phyloP scores from a whole-genome alignment of 2,797 vertebrate species.

The Cygnus olor region DNA sequence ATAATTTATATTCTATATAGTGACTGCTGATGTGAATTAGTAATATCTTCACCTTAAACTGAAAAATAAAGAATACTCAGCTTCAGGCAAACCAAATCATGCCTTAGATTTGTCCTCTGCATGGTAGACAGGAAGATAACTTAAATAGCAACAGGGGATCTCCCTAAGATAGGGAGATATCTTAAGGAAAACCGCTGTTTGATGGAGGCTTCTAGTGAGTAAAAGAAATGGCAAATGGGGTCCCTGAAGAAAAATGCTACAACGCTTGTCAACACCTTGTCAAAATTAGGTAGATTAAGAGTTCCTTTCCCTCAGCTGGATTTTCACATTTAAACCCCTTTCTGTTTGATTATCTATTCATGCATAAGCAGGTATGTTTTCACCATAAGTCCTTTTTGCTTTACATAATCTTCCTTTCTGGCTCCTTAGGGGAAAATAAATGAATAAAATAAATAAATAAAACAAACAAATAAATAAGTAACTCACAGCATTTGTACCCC shows the following conservation, averaged over 20 bases:
- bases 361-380: neutral
- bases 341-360: neutral
- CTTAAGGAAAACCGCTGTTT: neutral
- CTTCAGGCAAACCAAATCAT: neutral
- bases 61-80: neutral
- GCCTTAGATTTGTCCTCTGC: neutral
- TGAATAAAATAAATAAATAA: too few relatives aligned
- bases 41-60: neutral
- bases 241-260: neutral
- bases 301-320: neutral
- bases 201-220: neutral
- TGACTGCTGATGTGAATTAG: neutral
- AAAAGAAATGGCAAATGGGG: neutral
- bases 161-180: neutral
- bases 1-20: conserved; percentile 18
- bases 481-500: neutral
- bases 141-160: neutral
- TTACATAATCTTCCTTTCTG: neutral
- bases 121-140: neutral
- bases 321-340: neutral
- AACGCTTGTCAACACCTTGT: neutral
- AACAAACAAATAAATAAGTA: too few relatives aligned
- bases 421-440: neutral
- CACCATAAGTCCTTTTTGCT: neutral
- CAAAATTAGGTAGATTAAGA: neutral